phyloP scores from a whole-genome alignment of 2,888 invertebrate species.

The Epirrita christyi region DNA sequence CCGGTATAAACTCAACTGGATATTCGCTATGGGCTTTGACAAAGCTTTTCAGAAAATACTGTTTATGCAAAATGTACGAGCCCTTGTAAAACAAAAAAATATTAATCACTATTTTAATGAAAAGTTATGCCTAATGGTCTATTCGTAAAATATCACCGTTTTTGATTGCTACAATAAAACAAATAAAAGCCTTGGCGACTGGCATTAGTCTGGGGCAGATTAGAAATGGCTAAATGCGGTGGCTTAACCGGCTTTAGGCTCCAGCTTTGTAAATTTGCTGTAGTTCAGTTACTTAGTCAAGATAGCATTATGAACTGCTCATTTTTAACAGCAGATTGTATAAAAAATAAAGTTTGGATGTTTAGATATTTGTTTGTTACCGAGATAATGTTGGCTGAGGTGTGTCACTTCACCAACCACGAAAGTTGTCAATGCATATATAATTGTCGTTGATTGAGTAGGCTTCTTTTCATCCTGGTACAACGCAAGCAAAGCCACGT shows the following conservation, averaged over 20 bases:
- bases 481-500: too few relatives aligned
- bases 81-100: slow-evolving; percentile 32
- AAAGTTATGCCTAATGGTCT: slow-evolving; percentile 44
- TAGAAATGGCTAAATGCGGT: slow-evolving; percentile 28
- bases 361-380: too few relatives aligned
- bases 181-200: slow-evolving; percentile 23
- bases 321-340: too few relatives aligned
- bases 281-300: slow-evolving; percentile 14
- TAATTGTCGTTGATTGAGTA: too few relatives aligned
- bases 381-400: too few relatives aligned
- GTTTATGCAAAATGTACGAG: slow-evolving; percentile 46
- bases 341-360: too few relatives aligned
- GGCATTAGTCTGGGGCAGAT: slow-evolving; percentile 24
- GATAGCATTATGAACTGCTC: background rate
- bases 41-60: slow-evolving; percentile 43
- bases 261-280: slow-evolving; percentile 18
- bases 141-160: slow-evolving; percentile 28
- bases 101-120: slow-evolving; percentile 43
- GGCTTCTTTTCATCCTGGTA: too few relatives aligned
- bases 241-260: slow-evolving; percentile 17
- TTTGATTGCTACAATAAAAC: slow-evolving; percentile 15
- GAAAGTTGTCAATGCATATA: too few relatives aligned
- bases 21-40: background rate
- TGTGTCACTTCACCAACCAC: too few relatives aligned
- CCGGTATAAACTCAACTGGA: background rate